These are phyloP conservation scores for Cynopterus sphinx DNA, from an alignment of 2,797 vertebrate genomes.

Conservation along the genomic window DNA sequence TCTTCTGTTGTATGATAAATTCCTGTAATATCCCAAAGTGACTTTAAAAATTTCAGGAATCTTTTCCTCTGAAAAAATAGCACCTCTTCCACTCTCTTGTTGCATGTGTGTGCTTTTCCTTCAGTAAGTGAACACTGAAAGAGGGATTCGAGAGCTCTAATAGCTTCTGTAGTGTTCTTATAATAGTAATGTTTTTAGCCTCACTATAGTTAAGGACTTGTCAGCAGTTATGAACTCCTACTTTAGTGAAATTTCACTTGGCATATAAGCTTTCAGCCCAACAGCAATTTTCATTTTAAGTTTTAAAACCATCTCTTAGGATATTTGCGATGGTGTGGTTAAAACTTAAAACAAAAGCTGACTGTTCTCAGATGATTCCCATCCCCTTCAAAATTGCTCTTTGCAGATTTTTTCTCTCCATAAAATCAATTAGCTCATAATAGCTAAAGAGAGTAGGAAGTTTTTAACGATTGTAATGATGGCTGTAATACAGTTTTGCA, in stretches of 20 bases:
- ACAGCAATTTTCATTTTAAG: slow-evolving; percentile 61
- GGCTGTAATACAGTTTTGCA: neutral
- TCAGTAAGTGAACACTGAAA: slow-evolving; percentile 44
- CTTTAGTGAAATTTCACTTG: slow-evolving; percentile 73
- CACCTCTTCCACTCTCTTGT: slow-evolving; percentile 16
- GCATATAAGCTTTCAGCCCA: slow-evolving; percentile 60
- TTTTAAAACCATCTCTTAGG: slow-evolving; percentile 67
- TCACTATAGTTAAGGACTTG: slow-evolving; percentile 52
- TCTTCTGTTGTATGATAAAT: neutral
- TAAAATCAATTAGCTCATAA: slow-evolving; percentile 63
- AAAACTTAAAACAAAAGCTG: slow-evolving; percentile 68
- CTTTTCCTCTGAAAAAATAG: slow-evolving; percentile 49
- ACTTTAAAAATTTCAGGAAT: neutral
- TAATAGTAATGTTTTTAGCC: slow-evolving; percentile 66
- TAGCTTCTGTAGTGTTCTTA: slow-evolving; percentile 32
- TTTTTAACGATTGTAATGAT: slow-evolving; percentile 31
- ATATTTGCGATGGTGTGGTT: slow-evolving; percentile 48
- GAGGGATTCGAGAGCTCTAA: slow-evolving; percentile 46
- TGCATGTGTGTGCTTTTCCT: slow-evolving; percentile 56
- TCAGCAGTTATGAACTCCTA: slow-evolving; percentile 71
- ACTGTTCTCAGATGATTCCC: slow-evolving; percentile 32
- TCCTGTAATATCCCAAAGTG: slow-evolving; percentile 31
- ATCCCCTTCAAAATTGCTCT: slow-evolving; percentile 21
- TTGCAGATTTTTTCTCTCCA: neutral
- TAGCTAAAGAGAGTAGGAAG: neutral